phyloP scores from a whole-genome alignment of 2,113 vertebrate genomes.

The Falco punctatus region DNA sequence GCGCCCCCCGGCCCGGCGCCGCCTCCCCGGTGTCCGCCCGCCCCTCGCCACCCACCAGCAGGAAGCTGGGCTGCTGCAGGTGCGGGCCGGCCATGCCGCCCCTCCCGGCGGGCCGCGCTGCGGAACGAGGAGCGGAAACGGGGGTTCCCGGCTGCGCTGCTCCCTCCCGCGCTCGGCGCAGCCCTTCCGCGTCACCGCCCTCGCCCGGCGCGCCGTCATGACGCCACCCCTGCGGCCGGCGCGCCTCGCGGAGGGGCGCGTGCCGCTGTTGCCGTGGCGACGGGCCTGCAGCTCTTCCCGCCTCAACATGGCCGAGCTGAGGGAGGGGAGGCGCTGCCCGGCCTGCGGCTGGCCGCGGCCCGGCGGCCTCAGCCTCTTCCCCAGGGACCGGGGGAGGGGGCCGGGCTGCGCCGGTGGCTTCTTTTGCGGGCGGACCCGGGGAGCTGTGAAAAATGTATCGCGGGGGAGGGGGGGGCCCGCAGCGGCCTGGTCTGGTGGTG shows the following conservation, averaged over 20 bases:
- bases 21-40: background rate
- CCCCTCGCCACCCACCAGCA: slow-evolving; percentile 75
- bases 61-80: slow-evolving; percentile 82
- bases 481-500: rapidly evolving
- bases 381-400: rapidly evolving
- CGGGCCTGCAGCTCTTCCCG: rapidly evolving
- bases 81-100: slow-evolving; percentile 57
- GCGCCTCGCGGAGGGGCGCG: background rate
- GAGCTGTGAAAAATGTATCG: background rate
- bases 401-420: too few relatives aligned
- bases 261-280: background rate
- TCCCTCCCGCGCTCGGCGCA: background rate
- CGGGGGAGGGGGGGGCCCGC: rapidly evolving
- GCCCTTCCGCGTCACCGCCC: rapidly evolving
- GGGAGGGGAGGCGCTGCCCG: rapidly evolving
- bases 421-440: rapidly evolving
- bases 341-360: background rate
- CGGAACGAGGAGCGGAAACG: too few relatives aligned
- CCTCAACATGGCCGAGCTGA: background rate
- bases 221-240: background rate
- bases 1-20: background rate
- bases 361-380: background rate
- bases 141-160: background rate
- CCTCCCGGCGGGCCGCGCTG: background rate
- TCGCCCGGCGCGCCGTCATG: background rate